Evolutionary conservation across 2,113 vertebrate species (phyloP), one percentile per base, ranked within the genome.

Genomic region (Thermophis baileyi): DNA sequence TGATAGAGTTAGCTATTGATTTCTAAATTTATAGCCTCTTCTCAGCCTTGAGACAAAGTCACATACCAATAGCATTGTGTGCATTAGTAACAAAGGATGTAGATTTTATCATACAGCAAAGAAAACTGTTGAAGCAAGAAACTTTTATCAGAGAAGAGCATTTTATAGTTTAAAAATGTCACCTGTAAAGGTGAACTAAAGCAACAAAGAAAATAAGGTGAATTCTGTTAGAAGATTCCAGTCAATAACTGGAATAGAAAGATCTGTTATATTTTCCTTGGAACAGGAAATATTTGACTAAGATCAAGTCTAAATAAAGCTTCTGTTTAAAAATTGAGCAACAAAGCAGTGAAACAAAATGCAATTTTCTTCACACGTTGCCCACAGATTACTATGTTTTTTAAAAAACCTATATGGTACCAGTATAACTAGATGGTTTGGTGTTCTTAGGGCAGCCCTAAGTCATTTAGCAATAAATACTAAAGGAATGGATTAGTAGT

Each of bases 1-100:
- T 98, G 98, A 98, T 98, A 98, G 97, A 97, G 97, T 95, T 97
- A 95, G 96, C 49, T 98, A 98, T 98, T 98, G 98, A 98, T 98
- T 98, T 98, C 97, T 97, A 97, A 97, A 98, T 97, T 96, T 98
- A 97, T 96, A 96, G 93, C 96, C 95, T 95, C 93, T 97, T 98
- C 96, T 97, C 95, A 96, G 97, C 94, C 95, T 95, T 94, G 94
- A 97, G 96, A 97, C 97, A 98, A 97, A 98, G 97, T 98, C 98
- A 98, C 95, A 98, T 94, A 97, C 95, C 94, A 94, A 90, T 96
- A 94, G 95, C 94, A 22, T 95, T 95, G 92, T 95, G 89, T 95
- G 90, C 97, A 95, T 97, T 94, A 92, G 94, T 92, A 94, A 94
- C 96, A 92, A 93, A 95, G 94, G 94, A 96, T 97, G 95, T 97